phyloP scores from a whole-genome alignment of 2,797 vertebrate genomes.

The Perodicticus potto region DNA sequence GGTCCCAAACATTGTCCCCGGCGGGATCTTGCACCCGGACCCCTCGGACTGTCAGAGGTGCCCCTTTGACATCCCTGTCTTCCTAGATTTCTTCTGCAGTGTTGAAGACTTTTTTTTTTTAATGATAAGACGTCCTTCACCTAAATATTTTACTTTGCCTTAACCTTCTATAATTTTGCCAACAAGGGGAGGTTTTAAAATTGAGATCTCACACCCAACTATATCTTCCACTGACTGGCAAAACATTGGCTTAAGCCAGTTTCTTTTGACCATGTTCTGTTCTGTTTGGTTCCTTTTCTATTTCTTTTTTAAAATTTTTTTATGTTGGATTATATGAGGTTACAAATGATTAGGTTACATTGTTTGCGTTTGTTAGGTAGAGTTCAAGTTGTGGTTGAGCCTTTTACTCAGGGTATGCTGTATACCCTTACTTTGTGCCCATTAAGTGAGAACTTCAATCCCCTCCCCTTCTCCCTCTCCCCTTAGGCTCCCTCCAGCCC shows the following conservation, averaged over 20 bases:
- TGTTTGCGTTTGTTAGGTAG: too few species aligned
- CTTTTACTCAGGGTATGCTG: too few species aligned
- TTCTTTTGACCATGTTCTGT: neutral
- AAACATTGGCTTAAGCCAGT: neutral
- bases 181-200: neutral
- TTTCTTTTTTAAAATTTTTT: neutral
- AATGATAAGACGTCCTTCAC: neutral
- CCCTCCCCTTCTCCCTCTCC: too few species aligned
- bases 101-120: neutral
- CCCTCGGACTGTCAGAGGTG: neutral
- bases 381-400: too few species aligned
- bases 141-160: neutral
- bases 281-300: neutral
- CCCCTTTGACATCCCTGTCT: neutral
- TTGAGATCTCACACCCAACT: neutral
- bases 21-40: neutral
- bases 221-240: neutral
- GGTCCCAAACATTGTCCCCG: neutral
- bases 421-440: too few species aligned
- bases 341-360: too few species aligned
- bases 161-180: neutral
- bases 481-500: too few species aligned
- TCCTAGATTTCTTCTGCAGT: neutral
- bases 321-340: too few species aligned
- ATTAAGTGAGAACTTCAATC: too few species aligned